These are phyloP conservation scores for Drosophila austrosaltans DNA, from an alignment of 2,888 invertebrate genomes.

Conservation along the genomic window DNA sequence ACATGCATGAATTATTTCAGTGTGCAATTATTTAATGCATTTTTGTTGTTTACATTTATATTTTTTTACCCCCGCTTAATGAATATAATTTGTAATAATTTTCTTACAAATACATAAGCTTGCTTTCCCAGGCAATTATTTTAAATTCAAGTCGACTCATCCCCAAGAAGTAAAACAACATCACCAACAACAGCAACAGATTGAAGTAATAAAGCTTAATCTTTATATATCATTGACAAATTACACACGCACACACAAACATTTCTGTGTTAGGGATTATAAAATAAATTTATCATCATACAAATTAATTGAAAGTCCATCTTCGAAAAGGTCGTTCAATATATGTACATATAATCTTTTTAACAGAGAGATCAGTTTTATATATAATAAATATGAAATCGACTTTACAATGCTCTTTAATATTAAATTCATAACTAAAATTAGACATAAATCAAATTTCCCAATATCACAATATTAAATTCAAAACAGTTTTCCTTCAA, in stretches of 20 bases:
- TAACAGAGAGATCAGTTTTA: background rate
- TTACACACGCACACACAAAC: background rate
- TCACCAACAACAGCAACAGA: no score
- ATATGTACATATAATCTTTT: no score
- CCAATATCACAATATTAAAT: no score
- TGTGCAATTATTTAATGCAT: slow-evolving; percentile 41
- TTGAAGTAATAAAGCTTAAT: background rate
- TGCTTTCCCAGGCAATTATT: slow-evolving; percentile 34
- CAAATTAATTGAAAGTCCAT: background rate
- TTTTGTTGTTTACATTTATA: slow-evolving; percentile 23
- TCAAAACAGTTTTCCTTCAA: no score
- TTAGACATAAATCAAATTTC: no score
- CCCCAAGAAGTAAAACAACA: slow-evolving; percentile 19
- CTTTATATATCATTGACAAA: background rate
- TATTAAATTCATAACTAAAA: no score
- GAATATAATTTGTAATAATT: slow-evolving; percentile 23
- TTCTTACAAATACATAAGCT: background rate
- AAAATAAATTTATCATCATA: background rate
- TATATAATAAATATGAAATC: no score
- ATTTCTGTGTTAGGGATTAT: slow-evolving; percentile 7
- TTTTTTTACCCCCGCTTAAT: slow-evolving; percentile 5
- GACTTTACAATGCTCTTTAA: no score
- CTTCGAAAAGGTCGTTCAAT: background rate
- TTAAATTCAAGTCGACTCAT: slow-evolving; percentile 27
- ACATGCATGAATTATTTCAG: slow-evolving; percentile 37